These are phyloP conservation scores for Dasypus novemcinctus DNA, from an alignment of 2,113 vertebrate species.

Conservation along the genomic window DNA sequence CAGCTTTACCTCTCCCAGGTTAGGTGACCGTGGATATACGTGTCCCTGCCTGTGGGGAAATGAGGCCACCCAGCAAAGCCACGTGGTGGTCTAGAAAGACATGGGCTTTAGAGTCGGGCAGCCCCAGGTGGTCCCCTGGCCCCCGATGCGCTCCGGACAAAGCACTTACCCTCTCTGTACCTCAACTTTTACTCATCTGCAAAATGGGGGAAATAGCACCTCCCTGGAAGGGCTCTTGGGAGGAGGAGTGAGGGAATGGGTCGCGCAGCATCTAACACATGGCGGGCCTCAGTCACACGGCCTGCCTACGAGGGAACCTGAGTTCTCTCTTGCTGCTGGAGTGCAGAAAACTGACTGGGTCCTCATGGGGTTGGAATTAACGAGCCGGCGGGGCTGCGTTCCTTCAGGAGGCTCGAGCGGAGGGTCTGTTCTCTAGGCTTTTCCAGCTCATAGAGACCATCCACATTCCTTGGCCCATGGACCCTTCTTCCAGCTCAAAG, in stretches of 20 bases:
- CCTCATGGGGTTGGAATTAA: neutral
- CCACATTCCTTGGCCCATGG: neutral
- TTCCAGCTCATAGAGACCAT: neutral
- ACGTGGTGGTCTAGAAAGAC: fast-evolving
- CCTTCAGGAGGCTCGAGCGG: neutral
- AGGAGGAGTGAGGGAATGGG: too few relatives aligned
- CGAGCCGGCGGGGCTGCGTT: fast-evolving
- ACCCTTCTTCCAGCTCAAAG: neutral
- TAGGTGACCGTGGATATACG: too few relatives aligned
- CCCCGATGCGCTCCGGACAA: too few relatives aligned
- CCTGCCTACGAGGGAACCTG: fast-evolving
- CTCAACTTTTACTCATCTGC: neutral
- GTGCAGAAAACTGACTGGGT: fast-evolving
- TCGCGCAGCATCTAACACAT: fast-evolving
- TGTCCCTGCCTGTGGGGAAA: neutral
- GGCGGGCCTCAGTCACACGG: neutral
- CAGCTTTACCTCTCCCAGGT: fast-evolving
- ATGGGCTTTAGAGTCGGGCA: neutral
- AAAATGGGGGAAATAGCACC: neutral
- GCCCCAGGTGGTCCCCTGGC: neutral
- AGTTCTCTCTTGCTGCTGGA: neutral
- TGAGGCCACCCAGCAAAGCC: neutral
- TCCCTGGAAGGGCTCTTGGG: neutral
- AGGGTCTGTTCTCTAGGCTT: neutral
- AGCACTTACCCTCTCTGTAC: neutral